These are phyloP conservation scores for Aphelinus atriplicis DNA, from an alignment of 1,140 invertebrate genomes.

Conservation along the genomic window DNA sequence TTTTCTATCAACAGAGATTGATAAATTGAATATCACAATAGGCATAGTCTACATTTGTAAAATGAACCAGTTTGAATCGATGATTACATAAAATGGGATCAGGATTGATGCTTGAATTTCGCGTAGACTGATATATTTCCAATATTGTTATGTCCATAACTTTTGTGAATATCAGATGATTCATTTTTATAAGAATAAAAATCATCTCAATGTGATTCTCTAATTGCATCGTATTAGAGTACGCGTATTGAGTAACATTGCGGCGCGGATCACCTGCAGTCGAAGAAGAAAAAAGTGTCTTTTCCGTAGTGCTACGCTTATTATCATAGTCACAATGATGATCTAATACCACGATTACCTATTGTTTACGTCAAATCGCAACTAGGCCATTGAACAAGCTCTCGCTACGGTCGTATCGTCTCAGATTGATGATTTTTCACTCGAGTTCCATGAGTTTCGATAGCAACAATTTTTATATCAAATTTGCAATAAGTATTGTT, in stretches of 20 bases:
- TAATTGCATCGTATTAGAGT: background rate
- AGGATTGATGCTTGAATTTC: too few relatives aligned
- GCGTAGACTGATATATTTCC: too few relatives aligned
- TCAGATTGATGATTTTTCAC: background rate
- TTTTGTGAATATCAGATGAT: too few relatives aligned
- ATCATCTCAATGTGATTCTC: background rate
- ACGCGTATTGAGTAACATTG: background rate
- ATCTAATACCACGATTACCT: background rate
- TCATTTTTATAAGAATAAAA: background rate
- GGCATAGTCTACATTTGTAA: too few relatives aligned
- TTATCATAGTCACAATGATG: background rate
- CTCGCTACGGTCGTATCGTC: background rate
- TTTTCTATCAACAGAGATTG: too few relatives aligned
- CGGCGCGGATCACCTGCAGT: background rate
- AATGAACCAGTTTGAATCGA: too few relatives aligned
- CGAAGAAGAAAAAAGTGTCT: background rate
- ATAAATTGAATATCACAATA: too few relatives aligned
- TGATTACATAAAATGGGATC: too few relatives aligned
- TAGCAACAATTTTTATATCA: background rate
- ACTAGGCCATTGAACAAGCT: slow-evolving; percentile 6
- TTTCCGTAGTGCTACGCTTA: background rate
- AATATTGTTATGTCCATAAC: too few relatives aligned
- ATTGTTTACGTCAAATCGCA: slow-evolving; percentile 8
- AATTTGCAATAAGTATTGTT: background rate
- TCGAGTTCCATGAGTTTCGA: background rate